Evolutionary conservation across 2,797 vertebrate species (phyloP).

Genomic region (Lithobates sylvaticus): DNA sequence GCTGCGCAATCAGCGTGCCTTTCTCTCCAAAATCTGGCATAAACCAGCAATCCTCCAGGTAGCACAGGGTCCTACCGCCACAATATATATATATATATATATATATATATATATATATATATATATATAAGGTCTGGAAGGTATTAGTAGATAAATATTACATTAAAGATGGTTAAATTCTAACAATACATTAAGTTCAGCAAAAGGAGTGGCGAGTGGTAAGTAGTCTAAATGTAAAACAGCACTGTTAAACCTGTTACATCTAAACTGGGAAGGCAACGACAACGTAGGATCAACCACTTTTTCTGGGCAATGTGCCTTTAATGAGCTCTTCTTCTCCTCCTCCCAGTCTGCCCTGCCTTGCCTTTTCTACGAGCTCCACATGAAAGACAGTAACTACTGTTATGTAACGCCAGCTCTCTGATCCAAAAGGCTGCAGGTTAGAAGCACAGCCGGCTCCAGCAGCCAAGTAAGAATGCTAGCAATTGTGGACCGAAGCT

Average conservation of each 20-base stretch:
- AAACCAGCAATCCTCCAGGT: no score
- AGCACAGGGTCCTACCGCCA: no score
- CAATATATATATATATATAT: no score
- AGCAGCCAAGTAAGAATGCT: conserved; percentile 50
- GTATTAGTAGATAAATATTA: neutral
- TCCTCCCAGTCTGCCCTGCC: conserved; percentile 38
- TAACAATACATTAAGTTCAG: neutral
- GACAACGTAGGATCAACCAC: neutral
- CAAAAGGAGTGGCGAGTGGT: neutral
- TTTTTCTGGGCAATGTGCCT: conserved; percentile 41
- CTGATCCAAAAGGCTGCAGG: conserved; percentile 62
- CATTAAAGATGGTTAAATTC: neutral
- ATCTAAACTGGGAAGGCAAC: neutral
- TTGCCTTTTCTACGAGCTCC: conserved; percentile 47
- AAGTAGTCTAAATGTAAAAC: neutral
- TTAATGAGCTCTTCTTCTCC: conserved; percentile 41
- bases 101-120: no score
- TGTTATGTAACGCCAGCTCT: conserved; percentile 58
- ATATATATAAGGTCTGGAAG: neutral
- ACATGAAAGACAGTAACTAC: conserved; percentile 62
- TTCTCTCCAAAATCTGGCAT: no score
- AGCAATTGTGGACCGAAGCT: conserved; percentile 5
- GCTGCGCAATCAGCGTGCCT: no score
- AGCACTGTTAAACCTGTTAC: neutral
- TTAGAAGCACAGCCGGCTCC: conserved; percentile 55